Conservation (phyloP, 2,113 vertebrate species). For the Eurypyga helias region DNA sequence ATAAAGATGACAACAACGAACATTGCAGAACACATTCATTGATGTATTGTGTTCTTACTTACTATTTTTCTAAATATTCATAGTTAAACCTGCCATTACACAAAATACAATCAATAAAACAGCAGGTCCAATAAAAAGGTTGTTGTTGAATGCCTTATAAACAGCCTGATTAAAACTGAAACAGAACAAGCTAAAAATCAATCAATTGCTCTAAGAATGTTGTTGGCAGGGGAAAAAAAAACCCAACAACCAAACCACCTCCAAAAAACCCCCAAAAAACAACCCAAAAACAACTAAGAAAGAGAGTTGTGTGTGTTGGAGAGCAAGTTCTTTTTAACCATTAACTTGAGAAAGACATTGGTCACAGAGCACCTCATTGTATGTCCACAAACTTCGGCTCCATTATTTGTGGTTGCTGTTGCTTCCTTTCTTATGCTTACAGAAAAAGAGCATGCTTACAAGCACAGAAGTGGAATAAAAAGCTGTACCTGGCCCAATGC, state of each 20-base stretch:
- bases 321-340: neutral
- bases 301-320: neutral
- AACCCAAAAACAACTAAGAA: no score
- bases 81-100: neutral
- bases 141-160: neutral
- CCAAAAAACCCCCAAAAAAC: neutral
- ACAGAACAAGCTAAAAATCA: neutral
- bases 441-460: neutral
- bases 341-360: neutral
- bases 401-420: neutral
- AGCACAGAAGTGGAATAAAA: neutral
- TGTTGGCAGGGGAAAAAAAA: neutral
- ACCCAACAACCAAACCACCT: no score
- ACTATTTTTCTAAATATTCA: neutral
- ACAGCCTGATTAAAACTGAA: neutral
- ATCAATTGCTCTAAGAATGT: neutral
- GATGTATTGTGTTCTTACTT: neutral
- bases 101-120: neutral
- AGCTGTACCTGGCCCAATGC: neutral
- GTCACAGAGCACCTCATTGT: neutral
- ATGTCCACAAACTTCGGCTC: neutral
- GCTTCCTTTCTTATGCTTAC: neutral
- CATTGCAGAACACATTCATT: neutral
- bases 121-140: neutral
- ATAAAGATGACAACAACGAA: neutral